Evolutionary conservation across 2,888 invertebrate species (phyloP).

Genomic region (Junonia oenone): DNA sequence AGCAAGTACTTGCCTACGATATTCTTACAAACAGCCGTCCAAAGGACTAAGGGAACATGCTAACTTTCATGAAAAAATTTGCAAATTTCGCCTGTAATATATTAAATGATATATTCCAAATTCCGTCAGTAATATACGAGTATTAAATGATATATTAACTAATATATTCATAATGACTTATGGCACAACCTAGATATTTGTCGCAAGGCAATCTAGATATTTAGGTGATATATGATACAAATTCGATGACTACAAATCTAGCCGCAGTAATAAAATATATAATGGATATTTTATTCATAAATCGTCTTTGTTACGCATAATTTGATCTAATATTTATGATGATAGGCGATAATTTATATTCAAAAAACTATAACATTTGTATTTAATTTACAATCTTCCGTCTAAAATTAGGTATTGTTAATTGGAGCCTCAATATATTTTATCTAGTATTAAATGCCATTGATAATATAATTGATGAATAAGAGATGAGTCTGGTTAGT

Average conservation of each 20-base stretch:
- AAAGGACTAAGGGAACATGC: no score
- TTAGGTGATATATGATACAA: background rate
- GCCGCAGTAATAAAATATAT: background rate
- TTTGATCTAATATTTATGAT: background rate
- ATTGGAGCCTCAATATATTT: slow-evolving; percentile 16
- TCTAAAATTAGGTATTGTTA: background rate
- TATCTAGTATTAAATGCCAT: slow-evolving; percentile 28
- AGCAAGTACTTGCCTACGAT: no score
- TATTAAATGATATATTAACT: no score
- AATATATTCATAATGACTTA: background rate
- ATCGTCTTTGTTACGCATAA: background rate
- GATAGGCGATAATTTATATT: background rate
- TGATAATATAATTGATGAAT: slow-evolving; percentile 21
- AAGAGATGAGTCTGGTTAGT: slow-evolving; percentile 21
- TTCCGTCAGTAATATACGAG: no score
- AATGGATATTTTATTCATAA: background rate
- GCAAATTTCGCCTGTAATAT: no score
- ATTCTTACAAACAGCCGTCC: no score
- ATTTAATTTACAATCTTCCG: background rate
- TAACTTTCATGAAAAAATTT: no score
- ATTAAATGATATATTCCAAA: no score
- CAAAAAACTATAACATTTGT: background rate
- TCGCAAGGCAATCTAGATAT: background rate
- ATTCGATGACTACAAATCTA: background rate
- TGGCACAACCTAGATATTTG: no score